Base-by-base conservation (phyloP, 2,113 vertebrate genomes). In the Rhynchopsitta pachyrhyncha region DNA sequence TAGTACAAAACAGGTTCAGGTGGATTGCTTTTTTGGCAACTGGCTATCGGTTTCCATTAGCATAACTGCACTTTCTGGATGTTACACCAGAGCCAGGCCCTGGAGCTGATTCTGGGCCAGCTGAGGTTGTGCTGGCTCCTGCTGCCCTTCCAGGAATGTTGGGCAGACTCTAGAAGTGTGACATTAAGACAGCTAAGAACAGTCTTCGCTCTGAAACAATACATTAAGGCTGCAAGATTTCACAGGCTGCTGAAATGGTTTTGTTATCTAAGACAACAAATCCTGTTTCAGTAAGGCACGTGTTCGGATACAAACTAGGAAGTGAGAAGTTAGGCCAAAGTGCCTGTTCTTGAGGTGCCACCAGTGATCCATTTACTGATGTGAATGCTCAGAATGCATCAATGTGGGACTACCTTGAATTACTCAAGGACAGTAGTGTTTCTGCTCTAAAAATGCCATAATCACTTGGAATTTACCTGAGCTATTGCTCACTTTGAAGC, bases 201-300 rank as follows among this genome's bases (percentile, higher is more conserved):
- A 1, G n/a, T 31, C 49, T 88, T 86, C 1, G 0, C 57, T 82
- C 41, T 17, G 17, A 91, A 78, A 59, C 47, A n/a, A 11, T 10
- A 16, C 4, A 7, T 70, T 66, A 66, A 86, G 89, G 50, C 85
- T 78, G 62, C 13, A 63, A 82, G 81, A 52, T 70, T 81, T 63
- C 33, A 53, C 20, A 50, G 13, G 1, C 49, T 88, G 82, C 85
- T 87, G 67, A 76, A 96, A 49, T 20, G 41, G 55, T 50, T 96
- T 86, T 67, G 44, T 74, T 69, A 23, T 17, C 62, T 3, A 81
- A 82, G 75, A 74, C 6, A 41, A 81, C 27, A 64, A 94, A 90
- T 27, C 39, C 90, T 67, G 22, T 74, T 93, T 92, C 76, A 46
- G 2, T 77, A 94, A 95, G 92, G 89, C 77, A 91, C 35, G 1